Base-by-base conservation (phyloP, 2,797 vertebrate genomes). In the Cercopithecus mitis region DNA sequence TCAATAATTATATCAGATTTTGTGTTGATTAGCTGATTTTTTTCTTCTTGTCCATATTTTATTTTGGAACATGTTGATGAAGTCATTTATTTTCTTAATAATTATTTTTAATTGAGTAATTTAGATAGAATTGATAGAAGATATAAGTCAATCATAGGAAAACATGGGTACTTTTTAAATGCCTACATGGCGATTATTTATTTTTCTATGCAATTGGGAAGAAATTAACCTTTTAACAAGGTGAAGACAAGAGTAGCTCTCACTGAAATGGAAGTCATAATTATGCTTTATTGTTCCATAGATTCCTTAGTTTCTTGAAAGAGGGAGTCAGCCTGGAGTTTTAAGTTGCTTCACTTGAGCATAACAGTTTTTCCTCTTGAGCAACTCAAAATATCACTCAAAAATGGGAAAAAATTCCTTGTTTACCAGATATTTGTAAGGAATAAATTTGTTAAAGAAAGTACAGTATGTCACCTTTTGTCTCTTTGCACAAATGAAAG, bases 21-120 rank as follows among this genome's bases (percentile, higher is more conserved):
- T 25, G 52, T 76, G 5, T 77, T 81, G 61, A 61, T 79, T 86
- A 73, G 19, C 30, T 81, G n/a, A 73, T 57, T 82, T 73, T 58
- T 47, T 67, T 64, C 30, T 75, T 58, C 72, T 55, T 81, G 75
- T 7, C 11, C 19, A 8, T 90, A 45, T 73, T 91, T 97, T 92
- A 47, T 55, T 95, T 75, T 91, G 33, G 24, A 64, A 80, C 55
- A 24, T 88, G 4, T 79, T 91, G 36, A 24, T 52, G 0, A 76
- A 72, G 13, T 87, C 61, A 50, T 10, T 90, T 82, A 83, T 79
- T 92, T 95, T 77, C 73, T 88, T 88, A 57, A 84, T 94, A 75
- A 84, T 76, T 96, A 82, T 58, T 96, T 95, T 81, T 61, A 93
- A 64, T 72, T 91, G 82, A 95, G 61, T 73, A 95, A 52, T 80